Percentiles rank a stretch among this genome's conserved stretches.
Conservation (phyloP, 2,113 vertebrate genomes). For the Chinchilla lanigera region DNA sequence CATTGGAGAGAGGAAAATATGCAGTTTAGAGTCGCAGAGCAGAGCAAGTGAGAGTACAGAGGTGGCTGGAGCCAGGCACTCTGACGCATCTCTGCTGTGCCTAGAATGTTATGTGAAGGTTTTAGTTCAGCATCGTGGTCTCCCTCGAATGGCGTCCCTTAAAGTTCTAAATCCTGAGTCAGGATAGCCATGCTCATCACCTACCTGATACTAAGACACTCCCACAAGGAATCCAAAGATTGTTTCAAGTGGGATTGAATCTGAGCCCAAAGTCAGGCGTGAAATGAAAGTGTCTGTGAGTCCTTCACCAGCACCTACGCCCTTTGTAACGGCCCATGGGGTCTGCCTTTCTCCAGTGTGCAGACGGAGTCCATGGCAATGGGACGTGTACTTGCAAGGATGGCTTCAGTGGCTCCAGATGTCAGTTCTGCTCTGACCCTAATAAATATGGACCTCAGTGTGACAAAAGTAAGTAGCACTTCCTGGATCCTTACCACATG, state of each 20-base stretch:
- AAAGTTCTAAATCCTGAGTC: neutral
- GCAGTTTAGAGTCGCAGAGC: neutral
- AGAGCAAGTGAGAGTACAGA: neutral
- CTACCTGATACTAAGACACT: neutral
- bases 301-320: accelerated
- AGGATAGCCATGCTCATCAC: neutral
- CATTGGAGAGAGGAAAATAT: neutral
- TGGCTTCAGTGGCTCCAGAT: slow-evolving; percentile 90
- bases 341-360: slow-evolving; percentile 85
- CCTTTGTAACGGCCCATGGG: neutral
- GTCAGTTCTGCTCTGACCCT: slow-evolving; percentile 91
- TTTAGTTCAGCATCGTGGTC: neutral
- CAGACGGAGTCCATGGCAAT: slow-evolving; percentile 90
- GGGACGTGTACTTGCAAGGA: slow-evolving; percentile 91
- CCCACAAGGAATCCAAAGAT: neutral
- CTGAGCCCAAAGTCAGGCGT: neutral
- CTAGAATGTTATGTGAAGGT: neutral
- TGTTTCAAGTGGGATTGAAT: neutral
- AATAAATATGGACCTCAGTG: slow-evolving; percentile 90
- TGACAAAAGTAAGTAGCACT: slow-evolving; percentile 88
- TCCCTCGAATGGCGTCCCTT: neutral
- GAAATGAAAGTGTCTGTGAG: accelerated
- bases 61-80: neutral
- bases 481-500: accelerated
- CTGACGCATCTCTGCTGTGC: accelerated